Evolutionary conservation across 2,888 invertebrate species (phyloP), one percentile per base, ranked within the genome.

Genomic region (Andrena flavipes): DNA sequence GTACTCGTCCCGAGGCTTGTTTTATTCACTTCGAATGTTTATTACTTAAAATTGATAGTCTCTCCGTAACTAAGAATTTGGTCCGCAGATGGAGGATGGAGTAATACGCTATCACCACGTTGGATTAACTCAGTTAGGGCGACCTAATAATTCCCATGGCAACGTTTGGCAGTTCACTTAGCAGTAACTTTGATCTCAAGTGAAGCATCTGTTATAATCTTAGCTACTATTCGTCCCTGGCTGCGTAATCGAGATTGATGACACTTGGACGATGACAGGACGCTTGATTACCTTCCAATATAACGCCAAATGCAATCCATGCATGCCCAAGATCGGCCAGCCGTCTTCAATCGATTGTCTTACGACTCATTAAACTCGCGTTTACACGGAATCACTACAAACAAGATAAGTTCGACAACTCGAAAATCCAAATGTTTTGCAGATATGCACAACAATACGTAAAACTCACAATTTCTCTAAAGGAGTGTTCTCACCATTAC

Each of bases 221-320:
- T 79, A 79, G 59, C 76, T 65, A 7, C 74, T 64, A 75, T 80
- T 86, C 80, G 76, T 84, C 85, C 51, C 64, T 76, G 72, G 33
- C 63, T n/a, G 64, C 20, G 63, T 86, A 86, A 86, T 86, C 80
- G 83, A 85, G 85, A 85, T 85, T 76, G 86, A 85, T 82, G 85
- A 85, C 78, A 69, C 69, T 49, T 65, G 68, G 64, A 70, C 64
- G 74, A 76, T 78, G 78, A 74, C 80, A 33, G 70, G 33, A 60
- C 42, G 60, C 33, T 77, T 33, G 80, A 80, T 80, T 77, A 67
- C 60, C n/a, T 67, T 67, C 78, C 80, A 51, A 64, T 77, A 65
- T 71, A 29, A 23, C 13, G 76, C n/a, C 51, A 42, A 62, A 67
- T 42, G 13, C 10, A 35, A 62, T 54, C 30, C 30, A 29, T 20